Base-by-base conservation (phyloP, 2,888 invertebrate species). In the Plagodis dolabraria region DNA sequence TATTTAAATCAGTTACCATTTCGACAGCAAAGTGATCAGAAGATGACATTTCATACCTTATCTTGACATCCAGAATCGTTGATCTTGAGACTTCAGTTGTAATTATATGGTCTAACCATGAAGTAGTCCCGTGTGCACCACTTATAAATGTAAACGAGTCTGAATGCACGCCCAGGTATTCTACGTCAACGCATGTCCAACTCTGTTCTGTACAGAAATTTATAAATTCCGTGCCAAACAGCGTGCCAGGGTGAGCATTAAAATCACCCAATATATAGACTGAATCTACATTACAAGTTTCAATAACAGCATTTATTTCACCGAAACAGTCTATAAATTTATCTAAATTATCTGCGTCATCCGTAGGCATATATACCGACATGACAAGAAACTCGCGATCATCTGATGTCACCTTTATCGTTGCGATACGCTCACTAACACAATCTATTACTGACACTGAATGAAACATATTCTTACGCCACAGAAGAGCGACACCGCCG, bases 11-110 rank as follows among this genome's bases (percentile, higher is more conserved):
- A 42, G 45, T 51, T 6, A n/a, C 34, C 4, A 61, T 7, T 42
- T 53, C 50, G 0, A 61, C 0, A 5, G 60, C 40, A 45, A 50
- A 60, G n/a, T 60, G 60, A 11, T 60, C 60, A n/a, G 60, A 60
- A 44, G 44, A 46, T 4, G 43, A 52, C 5, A 60, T 8, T 7
- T 53, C 34, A 9, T 60, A 60, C 5, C 45, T 10, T 36, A 61
- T 46, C 5, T 57, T 42, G n/a, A 54, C 43, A 47, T 42, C 12
- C 4, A 10, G 6, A 44, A 61, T 40, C n/a, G 47, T 22, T 33
- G 36, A 8, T 35, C 34, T 33, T 8, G 56, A 56, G 40, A 40
- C 40, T n/a, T n/a, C n/a, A n/a, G n/a, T n/a, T n/a, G n/a, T n/a
- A n/a, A n/a, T n/a, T n/a, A n/a, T n/a, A n/a, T n/a, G n/a, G n/a